A percentile compares a stretch with the other conserved stretches of the same genome.
Conservation (phyloP, 2,113 vertebrate species). For the sheep (Ovis aries) region DNA sequence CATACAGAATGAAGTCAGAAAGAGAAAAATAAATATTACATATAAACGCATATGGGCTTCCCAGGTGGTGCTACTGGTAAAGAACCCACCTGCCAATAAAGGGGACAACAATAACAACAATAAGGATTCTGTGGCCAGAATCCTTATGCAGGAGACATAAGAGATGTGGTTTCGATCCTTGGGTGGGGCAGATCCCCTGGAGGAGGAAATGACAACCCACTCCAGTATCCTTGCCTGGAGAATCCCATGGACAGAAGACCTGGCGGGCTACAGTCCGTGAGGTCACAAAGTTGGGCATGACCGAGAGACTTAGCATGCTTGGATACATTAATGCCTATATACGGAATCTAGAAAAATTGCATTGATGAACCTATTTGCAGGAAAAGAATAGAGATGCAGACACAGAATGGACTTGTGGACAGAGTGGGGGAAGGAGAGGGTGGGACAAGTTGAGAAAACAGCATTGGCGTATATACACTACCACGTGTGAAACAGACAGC, state of each 20-base stretch:
- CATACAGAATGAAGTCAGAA: background rate
- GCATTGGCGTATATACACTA: background rate
- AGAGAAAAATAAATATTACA: background rate
- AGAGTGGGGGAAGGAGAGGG: background rate
- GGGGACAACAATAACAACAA: too few species aligned
- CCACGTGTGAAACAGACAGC: background rate
- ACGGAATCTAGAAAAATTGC: background rate
- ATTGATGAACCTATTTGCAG: background rate
- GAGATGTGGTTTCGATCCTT: background rate
- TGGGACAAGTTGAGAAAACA: background rate
- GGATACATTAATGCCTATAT: background rate
- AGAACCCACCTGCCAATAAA: background rate
- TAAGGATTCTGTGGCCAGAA: too few species aligned
- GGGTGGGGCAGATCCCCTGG: background rate
- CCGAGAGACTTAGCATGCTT: background rate
- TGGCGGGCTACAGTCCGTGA: rapidly evolving
- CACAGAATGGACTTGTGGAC: background rate
- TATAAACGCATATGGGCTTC: background rate
- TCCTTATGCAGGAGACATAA: background rate
- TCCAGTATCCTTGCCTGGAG: background rate
- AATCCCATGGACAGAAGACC: background rate
- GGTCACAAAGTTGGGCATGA: background rate
- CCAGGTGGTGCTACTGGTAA: background rate
- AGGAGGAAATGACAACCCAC: background rate
- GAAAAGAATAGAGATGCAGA: background rate